These are phyloP conservation scores for Amniataba percoides DNA, from an alignment of 2,797 vertebrate genomes.

Conservation along the genomic window DNA sequence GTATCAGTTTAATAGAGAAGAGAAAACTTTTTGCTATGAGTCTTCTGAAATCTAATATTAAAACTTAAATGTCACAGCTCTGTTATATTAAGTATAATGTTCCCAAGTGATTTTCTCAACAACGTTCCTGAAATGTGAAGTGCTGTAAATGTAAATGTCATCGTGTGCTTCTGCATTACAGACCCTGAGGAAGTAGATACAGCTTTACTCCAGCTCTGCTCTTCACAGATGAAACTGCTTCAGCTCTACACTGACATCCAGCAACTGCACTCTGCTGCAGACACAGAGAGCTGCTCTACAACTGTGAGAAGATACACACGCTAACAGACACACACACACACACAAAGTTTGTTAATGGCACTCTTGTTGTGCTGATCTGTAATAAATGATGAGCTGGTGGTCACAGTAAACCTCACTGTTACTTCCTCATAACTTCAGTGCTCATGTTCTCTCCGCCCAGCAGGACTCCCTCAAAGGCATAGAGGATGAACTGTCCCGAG, in stretches of 20 bases:
- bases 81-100: too few relatives aligned
- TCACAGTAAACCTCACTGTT: neutral
- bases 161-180: conserved; percentile 56
- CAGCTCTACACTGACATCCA: conserved; percentile 91
- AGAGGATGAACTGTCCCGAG: conserved; percentile 87
- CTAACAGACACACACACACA: neutral
- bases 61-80: neutral
- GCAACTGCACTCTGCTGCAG: conserved; percentile 82
- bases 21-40: neutral
- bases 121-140: neutral
- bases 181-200: conserved; percentile 92
- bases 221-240: conserved; percentile 90
- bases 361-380: too few relatives aligned
- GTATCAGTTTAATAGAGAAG: neutral
- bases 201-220: conserved; percentile 90
- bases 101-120: neutral
- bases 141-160: neutral
- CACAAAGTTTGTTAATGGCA: neutral
- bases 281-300: conserved; percentile 75
- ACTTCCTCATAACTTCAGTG: neutral
- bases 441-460: neutral
- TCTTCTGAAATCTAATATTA: neutral
- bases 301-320: conserved; percentile 79
- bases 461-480: conserved; percentile 74
- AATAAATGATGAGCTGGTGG: neutral